phyloP scores from a whole-genome alignment of 2,888 invertebrate species.

The Nomada flava region DNA sequence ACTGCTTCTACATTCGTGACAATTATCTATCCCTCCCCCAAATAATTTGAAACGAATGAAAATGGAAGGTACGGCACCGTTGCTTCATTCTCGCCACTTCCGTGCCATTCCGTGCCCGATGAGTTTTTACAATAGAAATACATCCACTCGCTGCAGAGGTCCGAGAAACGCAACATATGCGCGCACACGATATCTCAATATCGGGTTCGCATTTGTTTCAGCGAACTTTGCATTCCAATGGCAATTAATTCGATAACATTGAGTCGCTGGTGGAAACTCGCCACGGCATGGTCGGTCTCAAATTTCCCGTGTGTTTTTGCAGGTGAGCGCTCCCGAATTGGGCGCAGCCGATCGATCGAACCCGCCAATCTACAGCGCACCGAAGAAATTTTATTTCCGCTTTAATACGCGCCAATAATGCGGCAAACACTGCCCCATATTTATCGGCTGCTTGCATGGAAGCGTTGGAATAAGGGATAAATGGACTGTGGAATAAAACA shows the following conservation, averaged over 20 bases:
- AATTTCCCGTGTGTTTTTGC: slow-evolving; percentile 52
- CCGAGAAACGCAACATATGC: not conserved
- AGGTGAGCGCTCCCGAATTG: slow-evolving; percentile 36
- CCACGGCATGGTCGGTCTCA: slow-evolving; percentile 29
- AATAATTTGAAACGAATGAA: no score
- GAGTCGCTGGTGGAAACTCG: slow-evolving; percentile 39
- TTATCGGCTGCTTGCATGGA: not conserved
- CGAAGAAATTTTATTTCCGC: slow-evolving; percentile 30
- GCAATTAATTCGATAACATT: slow-evolving; percentile 64
- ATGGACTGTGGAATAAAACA: no score
- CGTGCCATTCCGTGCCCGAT: not conserved
- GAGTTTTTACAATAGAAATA: not conserved
- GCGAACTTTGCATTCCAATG: slow-evolving; percentile 46
- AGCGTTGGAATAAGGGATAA: not conserved
- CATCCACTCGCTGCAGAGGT: not conserved
- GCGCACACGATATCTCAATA: slow-evolving; percentile 35
- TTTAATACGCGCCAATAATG: slow-evolving; percentile 13
- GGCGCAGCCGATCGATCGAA: slow-evolving; percentile 16
- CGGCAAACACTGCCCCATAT: not conserved
- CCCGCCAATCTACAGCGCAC: not conserved
- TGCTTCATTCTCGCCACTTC: not conserved
- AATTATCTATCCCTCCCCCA: no score
- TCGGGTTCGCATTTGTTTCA: slow-evolving; percentile 45
- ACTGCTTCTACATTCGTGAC: no score
- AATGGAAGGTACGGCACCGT: no score